These are phyloP conservation scores for Australoheros facetus DNA, from an alignment of 2,797 vertebrate genomes.

Conservation along the genomic window DNA sequence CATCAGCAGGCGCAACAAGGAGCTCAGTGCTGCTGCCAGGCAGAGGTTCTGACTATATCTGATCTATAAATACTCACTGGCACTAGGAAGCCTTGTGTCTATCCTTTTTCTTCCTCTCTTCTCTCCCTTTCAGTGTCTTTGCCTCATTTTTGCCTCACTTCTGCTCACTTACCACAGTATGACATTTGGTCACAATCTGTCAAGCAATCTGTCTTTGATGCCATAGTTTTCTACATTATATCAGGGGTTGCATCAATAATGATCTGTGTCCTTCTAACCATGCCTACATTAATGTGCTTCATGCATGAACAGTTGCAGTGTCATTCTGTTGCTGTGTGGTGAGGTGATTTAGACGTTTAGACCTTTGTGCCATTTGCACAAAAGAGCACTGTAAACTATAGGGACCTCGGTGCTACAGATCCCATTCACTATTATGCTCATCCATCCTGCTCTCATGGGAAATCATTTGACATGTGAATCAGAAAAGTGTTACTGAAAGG, in stretches of 20 bases:
- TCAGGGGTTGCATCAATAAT: background rate
- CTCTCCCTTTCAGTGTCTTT: slow-evolving; percentile 13
- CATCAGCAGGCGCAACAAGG: slow-evolving; percentile 60
- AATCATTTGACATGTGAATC: slow-evolving; percentile 33
- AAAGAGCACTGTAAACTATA: background rate
- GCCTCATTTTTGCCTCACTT: slow-evolving; percentile 26
- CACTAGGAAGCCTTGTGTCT: slow-evolving; percentile 61
- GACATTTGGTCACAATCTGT: slow-evolving; percentile 68
- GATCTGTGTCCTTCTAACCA: background rate
- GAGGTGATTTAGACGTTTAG: background rate
- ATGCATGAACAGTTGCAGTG: background rate
- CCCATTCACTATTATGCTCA: background rate
- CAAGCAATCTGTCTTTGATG: slow-evolving; percentile 53
- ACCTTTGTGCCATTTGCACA: background rate
- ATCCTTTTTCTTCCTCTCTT: slow-evolving; percentile 31
- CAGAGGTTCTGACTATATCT: slow-evolving; percentile 73
- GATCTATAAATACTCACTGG: slow-evolving; percentile 77
- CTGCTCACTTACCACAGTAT: slow-evolving; percentile 30
- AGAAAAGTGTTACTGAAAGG: slow-evolving; percentile 22
- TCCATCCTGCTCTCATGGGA: slow-evolving; percentile 8
- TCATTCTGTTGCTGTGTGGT: background rate
- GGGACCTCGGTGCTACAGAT: background rate
- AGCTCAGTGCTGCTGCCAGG: slow-evolving; percentile 65
- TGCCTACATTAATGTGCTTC: slow-evolving; percentile 3
- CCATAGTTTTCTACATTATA: slow-evolving; percentile 24